Percentiles rank a stretch among this genome's conserved stretches.
Evolutionary conservation across 2,113 vertebrate genomes (phyloP).

Genomic region (Trichechus manatus): DNA sequence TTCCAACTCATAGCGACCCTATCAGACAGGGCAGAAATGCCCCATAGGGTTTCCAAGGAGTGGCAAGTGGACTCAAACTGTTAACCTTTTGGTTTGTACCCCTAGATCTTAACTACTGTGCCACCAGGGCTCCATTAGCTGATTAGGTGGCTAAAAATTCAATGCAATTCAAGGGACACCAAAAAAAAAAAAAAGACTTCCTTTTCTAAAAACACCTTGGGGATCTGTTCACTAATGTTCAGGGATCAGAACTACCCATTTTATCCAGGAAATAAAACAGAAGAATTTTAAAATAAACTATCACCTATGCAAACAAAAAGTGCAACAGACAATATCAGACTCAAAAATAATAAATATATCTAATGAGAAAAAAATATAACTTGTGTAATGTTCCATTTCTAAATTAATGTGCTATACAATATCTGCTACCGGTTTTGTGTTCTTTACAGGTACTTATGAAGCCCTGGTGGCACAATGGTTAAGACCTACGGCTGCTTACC

Average conservation of each 20-base stretch:
- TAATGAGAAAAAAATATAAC: neutral
- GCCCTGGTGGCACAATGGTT: too few species aligned
- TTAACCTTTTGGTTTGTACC: too few species aligned
- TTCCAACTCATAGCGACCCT: too few species aligned
- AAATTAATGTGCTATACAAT: neutral
- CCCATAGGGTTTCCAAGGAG: too few species aligned
- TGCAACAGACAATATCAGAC: neutral
- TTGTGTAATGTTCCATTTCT: neutral
- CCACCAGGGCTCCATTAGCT: neutral
- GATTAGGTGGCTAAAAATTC: neutral
- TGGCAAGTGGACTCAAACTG: too few species aligned
- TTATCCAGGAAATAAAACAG: neutral
- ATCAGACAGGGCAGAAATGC: too few species aligned
- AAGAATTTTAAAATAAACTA: conserved; percentile 34
- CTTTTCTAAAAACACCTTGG: neutral
- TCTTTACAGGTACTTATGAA: neutral
- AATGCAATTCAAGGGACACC: neutral
- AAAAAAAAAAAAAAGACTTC: neutral
- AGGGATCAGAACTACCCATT: conserved; percentile 22
- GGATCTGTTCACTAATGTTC: neutral
- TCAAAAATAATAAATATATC: neutral
- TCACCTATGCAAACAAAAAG: neutral
- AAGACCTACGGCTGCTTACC: too few species aligned
- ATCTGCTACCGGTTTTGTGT: neutral
- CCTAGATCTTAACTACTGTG: too few species aligned